Base-by-base conservation (phyloP, 2,888 invertebrate species). In the Scaeva pyrastri region DNA sequence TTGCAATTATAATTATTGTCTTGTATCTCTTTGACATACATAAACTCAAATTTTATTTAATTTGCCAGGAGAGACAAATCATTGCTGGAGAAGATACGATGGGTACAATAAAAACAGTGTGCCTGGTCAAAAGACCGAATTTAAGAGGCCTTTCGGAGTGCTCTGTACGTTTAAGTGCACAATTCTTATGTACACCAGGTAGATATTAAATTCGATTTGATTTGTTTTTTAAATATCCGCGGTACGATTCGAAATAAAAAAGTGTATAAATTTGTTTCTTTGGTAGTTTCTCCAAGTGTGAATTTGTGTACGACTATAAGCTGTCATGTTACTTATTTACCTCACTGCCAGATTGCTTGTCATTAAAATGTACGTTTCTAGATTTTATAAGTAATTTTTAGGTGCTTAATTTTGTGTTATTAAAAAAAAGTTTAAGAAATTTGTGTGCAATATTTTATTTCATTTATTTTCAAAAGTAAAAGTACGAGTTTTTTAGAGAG, bases 271-370 rank as follows among this genome's bases (percentile, higher is more conserved):
- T 43, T 31, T 16, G 56, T 41, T 26, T 19, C 48, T 10, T 4
- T 88, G 89, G 2, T 88, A 91, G 91, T 82, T 91, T 90, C 83
- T 91, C 91, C 76, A 91, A 91, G 79, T 91, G 91, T 89, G 92
- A 92, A 88, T 91, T 91, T 87, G 90, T 91, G 83, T 91, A 91
- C 84, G 91, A 91, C 88, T 91, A 92, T 87, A 91, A 92, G 89
- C 88, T 91, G 86, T 92, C 91, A 88, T 91, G 91, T 89, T 91
- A 92, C 89, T 90, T 91, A 89, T 92, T 91, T 88, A 91, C 92
- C 76, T 91, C 92, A 91, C 91, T 91, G 91, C 91, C 91, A 82
- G 92, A 91, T 88, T 91, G 91, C 87, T 91, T 92, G 87, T 89
- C 89, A 66, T 90, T 91, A 77, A 91, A 91, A 89, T 91, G 91